Base-by-base conservation (phyloP, 2,888 invertebrate species). In the Lepidocyrtoides sp. region DNA sequence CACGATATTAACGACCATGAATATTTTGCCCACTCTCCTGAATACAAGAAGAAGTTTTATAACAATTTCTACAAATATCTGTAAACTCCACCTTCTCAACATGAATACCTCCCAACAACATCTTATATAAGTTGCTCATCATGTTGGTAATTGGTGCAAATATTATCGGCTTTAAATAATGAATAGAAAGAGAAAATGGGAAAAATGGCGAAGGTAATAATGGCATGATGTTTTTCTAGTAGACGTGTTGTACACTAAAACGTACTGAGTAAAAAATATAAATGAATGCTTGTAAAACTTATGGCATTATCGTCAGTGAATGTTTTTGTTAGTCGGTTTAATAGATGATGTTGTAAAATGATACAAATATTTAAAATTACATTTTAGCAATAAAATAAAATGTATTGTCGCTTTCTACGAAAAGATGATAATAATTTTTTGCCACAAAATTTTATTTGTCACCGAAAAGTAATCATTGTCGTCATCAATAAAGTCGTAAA, bases 21-120 rank as follows among this genome's bases (percentile, higher is more conserved):
- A 95, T 98, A 97, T 95, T 97, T 97, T 94, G 97, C 96, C 0
- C 98, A 98, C 95, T 94, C 96, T 10, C 95, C 96, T 0, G 8
- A 89, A 14, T 54, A 54, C 60, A 63, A 84, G 20, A n/a, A n/a
- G 2, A 69, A 82, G 17, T 90, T 84, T 41, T 83, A 77, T 32
- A 29, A 26, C 3, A 89, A 91, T 57, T 89, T 92, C 51, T 87
- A 91, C 57, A 83, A 87, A 51, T 91, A 89, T 66, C 84, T 90
- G 54, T 92, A 92, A 92, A 29, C 54, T n/a, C 54, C 54, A 57
- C 20, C 32, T 57, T 36, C n/a, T 75, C 26, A 26, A 41, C 79
- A 8, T 51, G 2, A 17, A 29, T 12, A 3, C 72, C 23, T 20
- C 26, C 54, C 26, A 20, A 7, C 69, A 69, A 17, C 69, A 36